Conservation (phyloP, 2,113 vertebrate species). For the Notarius quadriscutis region DNA sequence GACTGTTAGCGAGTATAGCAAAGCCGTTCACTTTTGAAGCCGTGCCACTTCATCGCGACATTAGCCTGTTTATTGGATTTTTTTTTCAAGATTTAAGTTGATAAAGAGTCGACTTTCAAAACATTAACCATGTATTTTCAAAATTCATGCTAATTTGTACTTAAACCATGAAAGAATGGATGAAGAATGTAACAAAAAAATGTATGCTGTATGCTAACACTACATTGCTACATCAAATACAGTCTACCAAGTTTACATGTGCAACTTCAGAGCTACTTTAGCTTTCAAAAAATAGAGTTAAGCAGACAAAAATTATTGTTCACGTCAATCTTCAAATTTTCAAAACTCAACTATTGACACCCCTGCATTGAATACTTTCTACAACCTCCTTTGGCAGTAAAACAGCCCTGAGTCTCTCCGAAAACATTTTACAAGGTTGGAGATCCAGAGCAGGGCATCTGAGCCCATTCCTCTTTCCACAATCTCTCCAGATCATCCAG, state of each 20-base stretch:
- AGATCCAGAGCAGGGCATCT: too few relatives aligned
- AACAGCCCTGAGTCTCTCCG: too few relatives aligned
- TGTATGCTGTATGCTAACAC: neutral
- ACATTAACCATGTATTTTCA: neutral
- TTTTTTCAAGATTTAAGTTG: neutral
- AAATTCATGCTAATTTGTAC: neutral
- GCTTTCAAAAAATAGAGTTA: neutral
- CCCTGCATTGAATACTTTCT: too few relatives aligned
- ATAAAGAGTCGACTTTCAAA: neutral
- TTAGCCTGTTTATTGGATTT: neutral
- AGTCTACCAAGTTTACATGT: neutral
- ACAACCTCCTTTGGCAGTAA: too few relatives aligned
- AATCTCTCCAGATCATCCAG: too few relatives aligned
- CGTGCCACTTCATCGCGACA: too few relatives aligned
- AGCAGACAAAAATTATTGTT: neutral
- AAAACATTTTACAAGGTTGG: too few relatives aligned
- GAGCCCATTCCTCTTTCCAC: too few relatives aligned
- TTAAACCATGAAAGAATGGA: neutral
- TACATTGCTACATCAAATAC: neutral
- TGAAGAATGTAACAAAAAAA: neutral
- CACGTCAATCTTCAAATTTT: neutral
- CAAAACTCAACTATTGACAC: neutral
- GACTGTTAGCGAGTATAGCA: neutral
- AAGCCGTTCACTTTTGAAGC: neutral
- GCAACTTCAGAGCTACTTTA: neutral